A percentile compares a stretch with the other conserved stretches of the same genome.
Conservation (phyloP, 2,113 vertebrate species). For the Orcinus orca region DNA sequence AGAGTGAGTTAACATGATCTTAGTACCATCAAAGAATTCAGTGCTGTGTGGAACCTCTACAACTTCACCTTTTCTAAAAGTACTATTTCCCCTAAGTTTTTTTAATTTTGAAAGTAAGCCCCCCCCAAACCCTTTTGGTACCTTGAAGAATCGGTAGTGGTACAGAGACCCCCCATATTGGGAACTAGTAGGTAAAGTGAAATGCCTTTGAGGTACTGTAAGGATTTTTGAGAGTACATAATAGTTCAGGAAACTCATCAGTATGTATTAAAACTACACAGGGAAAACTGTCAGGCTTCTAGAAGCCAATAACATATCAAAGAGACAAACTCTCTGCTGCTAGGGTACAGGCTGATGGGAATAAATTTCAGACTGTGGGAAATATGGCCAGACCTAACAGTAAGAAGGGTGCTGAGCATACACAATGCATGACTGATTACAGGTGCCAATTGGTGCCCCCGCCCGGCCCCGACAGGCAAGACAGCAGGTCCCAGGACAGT, state of each 20-base stretch:
- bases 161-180: neutral
- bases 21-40: neutral
- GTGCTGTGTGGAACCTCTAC: neutral
- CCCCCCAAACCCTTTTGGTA: neutral
- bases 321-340: constrained; percentile 77
- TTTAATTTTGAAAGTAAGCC: neutral
- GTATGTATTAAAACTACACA: constrained; percentile 71
- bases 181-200: neutral
- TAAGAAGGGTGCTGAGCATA: constrained; percentile 42
- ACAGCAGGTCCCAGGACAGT: neutral
- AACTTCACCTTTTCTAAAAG: neutral
- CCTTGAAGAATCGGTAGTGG: neutral
- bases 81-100: neutral
- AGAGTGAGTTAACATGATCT: neutral
- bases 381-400: constrained; percentile 69
- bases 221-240: constrained; percentile 16
- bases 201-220: constrained; percentile 8
- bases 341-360: constrained; percentile 64
- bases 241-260: constrained; percentile 68
- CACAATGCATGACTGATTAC: constrained; percentile 71
- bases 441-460: neutral
- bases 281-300: constrained; percentile 74
- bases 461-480: constrained; percentile 2
- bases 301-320: constrained; percentile 76
- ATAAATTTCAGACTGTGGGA: constrained; percentile 79